Evolutionary conservation across 2,113 vertebrate species (phyloP).

Genomic region (Pelmatolapia mariae): DNA sequence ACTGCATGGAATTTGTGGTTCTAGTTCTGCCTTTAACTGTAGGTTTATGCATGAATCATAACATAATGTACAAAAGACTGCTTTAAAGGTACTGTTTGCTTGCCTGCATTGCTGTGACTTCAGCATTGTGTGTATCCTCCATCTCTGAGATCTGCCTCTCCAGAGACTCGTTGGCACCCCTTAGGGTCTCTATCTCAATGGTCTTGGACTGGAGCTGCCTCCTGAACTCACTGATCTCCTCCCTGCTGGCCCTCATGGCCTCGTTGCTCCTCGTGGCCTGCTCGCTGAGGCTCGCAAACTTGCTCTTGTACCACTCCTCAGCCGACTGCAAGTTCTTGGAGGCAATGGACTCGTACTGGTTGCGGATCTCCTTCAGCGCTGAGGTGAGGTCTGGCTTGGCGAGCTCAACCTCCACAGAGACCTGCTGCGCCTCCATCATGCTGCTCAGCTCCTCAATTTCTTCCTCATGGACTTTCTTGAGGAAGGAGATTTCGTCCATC

Average conservation of each 20-base stretch:
- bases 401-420: constrained; percentile 71
- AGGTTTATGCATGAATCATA: background rate
- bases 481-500: constrained; percentile 79
- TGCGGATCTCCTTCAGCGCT: constrained; percentile 83
- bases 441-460: constrained; percentile 81
- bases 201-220: constrained; percentile 87
- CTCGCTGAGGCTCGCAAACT: constrained; percentile 81
- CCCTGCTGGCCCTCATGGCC: constrained; percentile 81
- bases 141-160: constrained; percentile 86
- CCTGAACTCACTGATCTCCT: constrained; percentile 87
- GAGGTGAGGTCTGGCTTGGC: constrained; percentile 81
- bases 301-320: constrained; percentile 87
- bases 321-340: constrained; percentile 87
- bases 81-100: background rate
- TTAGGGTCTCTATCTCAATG: constrained; percentile 83
- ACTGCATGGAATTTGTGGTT: background rate
- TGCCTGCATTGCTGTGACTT: constrained; percentile 82
- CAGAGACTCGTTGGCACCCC: constrained; percentile 84
- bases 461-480: constrained; percentile 81
- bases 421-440: constrained; percentile 75
- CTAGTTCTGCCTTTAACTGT: background rate
- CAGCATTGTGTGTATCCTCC: constrained; percentile 80
- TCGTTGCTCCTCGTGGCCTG: constrained; percentile 83
- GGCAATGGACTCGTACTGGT: constrained; percentile 83
- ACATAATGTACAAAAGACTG: background rate